A percentile compares a stretch with the other conserved stretches of the same genome.
These are phyloP conservation scores for Melanostigma gelatinosum DNA, from an alignment of 2,113 vertebrate species.

Conservation along the genomic window DNA sequence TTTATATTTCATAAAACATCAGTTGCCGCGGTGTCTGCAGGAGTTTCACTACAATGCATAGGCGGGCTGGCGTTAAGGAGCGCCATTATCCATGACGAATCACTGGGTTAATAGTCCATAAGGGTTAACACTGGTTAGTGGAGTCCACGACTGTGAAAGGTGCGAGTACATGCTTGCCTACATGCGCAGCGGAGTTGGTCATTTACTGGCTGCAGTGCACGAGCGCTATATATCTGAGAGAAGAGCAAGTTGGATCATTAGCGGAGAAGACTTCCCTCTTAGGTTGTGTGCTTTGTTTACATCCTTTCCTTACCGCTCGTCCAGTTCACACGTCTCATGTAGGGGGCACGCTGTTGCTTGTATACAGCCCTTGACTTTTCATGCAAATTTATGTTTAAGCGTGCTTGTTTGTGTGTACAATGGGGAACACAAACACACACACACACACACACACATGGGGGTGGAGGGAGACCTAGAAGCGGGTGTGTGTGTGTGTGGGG, in stretches of 20 bases:
- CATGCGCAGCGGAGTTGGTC: conserved; percentile 35
- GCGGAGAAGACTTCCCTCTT: conserved; percentile 40
- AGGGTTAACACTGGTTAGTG: conserved; percentile 50
- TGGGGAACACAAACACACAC: conserved; percentile 61
- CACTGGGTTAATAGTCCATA: conserved; percentile 29
- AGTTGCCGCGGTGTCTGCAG: conserved; percentile 7
- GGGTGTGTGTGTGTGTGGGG: conserved; percentile 29
- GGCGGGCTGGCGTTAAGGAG: conserved; percentile 6
- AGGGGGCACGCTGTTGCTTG: conserved; percentile 62
- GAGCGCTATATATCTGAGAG: conserved; percentile 32
- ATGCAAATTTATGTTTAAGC: conserved; percentile 81
- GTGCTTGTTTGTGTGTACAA: conserved; percentile 80
- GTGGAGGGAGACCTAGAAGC: conserved; percentile 73
- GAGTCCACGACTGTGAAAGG: conserved; percentile 39
- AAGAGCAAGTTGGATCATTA: conserved; percentile 65
- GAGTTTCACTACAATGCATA: conserved; percentile 19
- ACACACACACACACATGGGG: conserved; percentile 48
- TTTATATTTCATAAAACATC: conserved; percentile 65
- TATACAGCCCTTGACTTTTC: conserved; percentile 76
- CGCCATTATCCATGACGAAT: conserved; percentile 39
- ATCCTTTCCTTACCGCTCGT: conserved; percentile 55
- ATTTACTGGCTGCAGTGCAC: conserved; percentile 25
- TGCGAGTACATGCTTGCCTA: neutral
- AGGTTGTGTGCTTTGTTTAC: conserved; percentile 67
- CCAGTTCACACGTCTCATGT: conserved; percentile 65